phyloP scores from a whole-genome alignment of 2,797 vertebrate genomes.

The Parotocinclus haroldoi region DNA sequence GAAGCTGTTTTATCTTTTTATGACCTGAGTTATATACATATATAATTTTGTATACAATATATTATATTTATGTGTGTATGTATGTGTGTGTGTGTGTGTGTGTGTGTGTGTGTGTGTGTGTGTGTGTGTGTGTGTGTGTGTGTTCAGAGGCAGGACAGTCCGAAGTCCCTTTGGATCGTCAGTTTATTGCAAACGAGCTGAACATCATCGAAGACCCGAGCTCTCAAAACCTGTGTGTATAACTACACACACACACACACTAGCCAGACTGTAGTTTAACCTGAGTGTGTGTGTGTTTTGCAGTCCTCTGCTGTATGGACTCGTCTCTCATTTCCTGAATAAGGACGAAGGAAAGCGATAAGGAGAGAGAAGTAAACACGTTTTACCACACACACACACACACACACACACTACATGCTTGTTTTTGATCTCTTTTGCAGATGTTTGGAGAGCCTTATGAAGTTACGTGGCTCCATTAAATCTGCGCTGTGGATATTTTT shows the following conservation, averaged over 20 bases:
- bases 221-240: slow-evolving; percentile 73
- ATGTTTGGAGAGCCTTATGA: too few relatives aligned
- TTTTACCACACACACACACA: not conserved
- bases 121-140: slow-evolving; percentile 44
- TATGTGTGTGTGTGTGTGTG: too few relatives aligned
- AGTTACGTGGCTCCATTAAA: too few relatives aligned
- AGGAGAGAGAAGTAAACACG: slow-evolving; percentile 4
- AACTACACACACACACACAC: not conserved
- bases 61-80: too few relatives aligned
- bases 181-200: slow-evolving; percentile 86
- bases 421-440: too few relatives aligned
- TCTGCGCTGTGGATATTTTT: too few relatives aligned
- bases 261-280: too few relatives aligned
- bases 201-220: slow-evolving; percentile 82
- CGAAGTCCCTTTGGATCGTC: slow-evolving; percentile 82
- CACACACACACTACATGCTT: too few relatives aligned
- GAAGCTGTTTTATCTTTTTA: too few relatives aligned
- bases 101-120: slow-evolving; percentile 29
- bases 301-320: slow-evolving; percentile 90
- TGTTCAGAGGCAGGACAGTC: slow-evolving; percentile 87
- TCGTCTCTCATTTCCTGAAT: slow-evolving; percentile 82
- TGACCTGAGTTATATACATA: too few relatives aligned
- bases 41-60: too few relatives aligned
- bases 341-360: slow-evolving; percentile 60
- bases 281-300: slow-evolving; percentile 29